phyloP scores from a whole-genome alignment of 2,797 vertebrate species.

The Phalanger gymnotis region DNA sequence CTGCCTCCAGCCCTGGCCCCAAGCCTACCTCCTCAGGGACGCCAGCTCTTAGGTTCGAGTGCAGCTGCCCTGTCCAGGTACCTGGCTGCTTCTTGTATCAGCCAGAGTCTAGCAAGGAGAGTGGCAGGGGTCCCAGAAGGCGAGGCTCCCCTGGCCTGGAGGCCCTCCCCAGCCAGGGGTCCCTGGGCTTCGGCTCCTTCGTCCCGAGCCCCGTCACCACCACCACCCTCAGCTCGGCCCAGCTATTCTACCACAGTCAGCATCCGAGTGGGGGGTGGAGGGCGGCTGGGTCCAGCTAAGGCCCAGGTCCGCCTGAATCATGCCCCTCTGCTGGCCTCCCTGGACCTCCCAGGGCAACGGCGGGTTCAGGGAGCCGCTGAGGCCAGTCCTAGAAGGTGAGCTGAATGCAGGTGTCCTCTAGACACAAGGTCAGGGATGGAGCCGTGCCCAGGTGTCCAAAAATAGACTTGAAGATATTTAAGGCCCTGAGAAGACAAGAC shows the following conservation, averaged over 20 bases:
- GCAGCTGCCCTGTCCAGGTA: slow-evolving; percentile 87
- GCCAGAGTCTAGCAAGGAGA: slow-evolving; percentile 88
- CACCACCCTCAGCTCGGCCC: slow-evolving; percentile 83
- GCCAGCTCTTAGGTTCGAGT: slow-evolving; percentile 75
- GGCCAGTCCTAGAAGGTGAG: slow-evolving; percentile 76
- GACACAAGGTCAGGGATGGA: fast-evolving
- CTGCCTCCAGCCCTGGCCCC: slow-evolving; percentile 56
- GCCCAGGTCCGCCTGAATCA: slow-evolving; percentile 93
- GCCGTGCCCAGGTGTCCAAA: not conserved
- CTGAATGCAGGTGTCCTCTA: not conserved
- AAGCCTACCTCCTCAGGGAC: slow-evolving; percentile 56
- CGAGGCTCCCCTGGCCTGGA: slow-evolving; percentile 4
- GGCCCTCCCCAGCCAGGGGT: not conserved
- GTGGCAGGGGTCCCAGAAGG: slow-evolving; percentile 65
- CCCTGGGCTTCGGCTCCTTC: slow-evolving; percentile 83
- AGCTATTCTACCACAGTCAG: slow-evolving; percentile 95
- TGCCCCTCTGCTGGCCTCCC: slow-evolving; percentile 85
- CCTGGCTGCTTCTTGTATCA: slow-evolving; percentile 90
- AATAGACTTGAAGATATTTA: slow-evolving; percentile 38
- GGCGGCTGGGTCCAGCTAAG: slow-evolving; percentile 90
- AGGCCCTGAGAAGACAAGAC: not conserved
- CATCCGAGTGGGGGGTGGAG: slow-evolving; percentile 92
- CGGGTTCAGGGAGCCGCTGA: slow-evolving; percentile 86
- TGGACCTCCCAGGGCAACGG: slow-evolving; percentile 80
- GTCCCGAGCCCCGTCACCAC: slow-evolving; percentile 81